Evolutionary conservation across 92 coral and sea anemone species (phyloP), one percentile per base, ranked within the genome.

Genomic region (Micromussa lordhowensis): DNA sequence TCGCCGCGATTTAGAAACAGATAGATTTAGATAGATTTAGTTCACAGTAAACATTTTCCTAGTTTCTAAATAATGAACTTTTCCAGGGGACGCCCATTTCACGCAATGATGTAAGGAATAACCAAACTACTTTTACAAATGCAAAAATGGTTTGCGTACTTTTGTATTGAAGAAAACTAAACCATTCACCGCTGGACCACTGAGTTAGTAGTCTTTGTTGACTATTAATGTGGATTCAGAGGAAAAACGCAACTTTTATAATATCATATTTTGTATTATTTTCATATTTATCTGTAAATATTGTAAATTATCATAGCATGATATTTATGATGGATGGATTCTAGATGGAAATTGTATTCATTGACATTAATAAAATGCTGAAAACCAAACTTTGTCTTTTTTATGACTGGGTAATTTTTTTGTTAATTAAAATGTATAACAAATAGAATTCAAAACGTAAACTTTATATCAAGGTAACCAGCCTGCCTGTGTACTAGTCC

Each of bases 311-410:
- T 38, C 54, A 14, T 18, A 53, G 24, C 36, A 24, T 13, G 13
- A 38, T 82, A 82, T 82, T 82, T 82, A 82, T 82, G 77, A 68
- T 82, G n/a, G n/a, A n/a, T n/a, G n/a, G n/a, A n/a, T 82, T 16
- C 28, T 57, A 82, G 76, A 82, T 66, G 61, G 28, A 8, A 40
- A 17, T 40, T 2, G 4, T 40, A 81, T 17, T 16, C 38, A 14
- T 59, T 36, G 12, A 18, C 49, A 81, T 36, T 59, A 44, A 44
- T 5, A 44, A 81, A 81, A 38, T 10, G 21, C 16, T 10, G 4
- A 36, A 12, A 6, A 9, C 32, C n/a, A 29, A 18, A 11, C 79
- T 40, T 12, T 13, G 44, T 10, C 9, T 40, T 26, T 22, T 32
- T 22, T 75, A 44, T 44, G 51, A 9, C 51, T 44, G 51, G 1